These are phyloP conservation scores for Megalurothrips usitatus DNA, from an alignment of 2,888 invertebrate genomes.

Conservation along the genomic window DNA sequence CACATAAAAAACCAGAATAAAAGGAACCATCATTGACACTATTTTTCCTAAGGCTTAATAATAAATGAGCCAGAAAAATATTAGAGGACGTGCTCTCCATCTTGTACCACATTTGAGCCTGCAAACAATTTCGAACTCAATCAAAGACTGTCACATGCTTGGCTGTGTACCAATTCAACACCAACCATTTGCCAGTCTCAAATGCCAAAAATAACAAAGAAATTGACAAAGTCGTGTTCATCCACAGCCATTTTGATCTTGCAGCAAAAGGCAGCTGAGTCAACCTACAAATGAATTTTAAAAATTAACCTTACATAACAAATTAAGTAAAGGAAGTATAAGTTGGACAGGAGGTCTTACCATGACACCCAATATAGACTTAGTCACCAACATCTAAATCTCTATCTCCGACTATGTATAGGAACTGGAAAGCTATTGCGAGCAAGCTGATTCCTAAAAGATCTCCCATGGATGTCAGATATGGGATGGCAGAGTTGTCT, in stretches of 20 bases:
- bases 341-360: background rate
- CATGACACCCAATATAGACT: background rate
- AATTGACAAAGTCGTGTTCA: background rate
- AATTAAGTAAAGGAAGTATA: background rate
- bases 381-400: slow-evolving; percentile 19
- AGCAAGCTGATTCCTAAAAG: slow-evolving; percentile 66
- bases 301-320: background rate
- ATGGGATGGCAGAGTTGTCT: slow-evolving; percentile 72
- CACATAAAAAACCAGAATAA: background rate
- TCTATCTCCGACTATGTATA: slow-evolving; percentile 38
- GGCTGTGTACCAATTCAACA: background rate
- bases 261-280: background rate
- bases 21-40: background rate
- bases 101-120: slow-evolving; percentile 24
- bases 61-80: background rate
- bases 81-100: background rate
- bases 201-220: background rate
- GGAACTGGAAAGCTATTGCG: slow-evolving; percentile 59
- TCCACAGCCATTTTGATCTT: slow-evolving; percentile 14
- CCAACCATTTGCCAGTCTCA: slow-evolving; percentile 9
- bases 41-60: background rate
- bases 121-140: background rate
- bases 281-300: background rate
- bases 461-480: slow-evolving; percentile 73
- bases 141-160: background rate